These are phyloP conservation scores for Patella vulgata DNA, from an alignment of 1,140 invertebrate genomes.

Conservation along the genomic window DNA sequence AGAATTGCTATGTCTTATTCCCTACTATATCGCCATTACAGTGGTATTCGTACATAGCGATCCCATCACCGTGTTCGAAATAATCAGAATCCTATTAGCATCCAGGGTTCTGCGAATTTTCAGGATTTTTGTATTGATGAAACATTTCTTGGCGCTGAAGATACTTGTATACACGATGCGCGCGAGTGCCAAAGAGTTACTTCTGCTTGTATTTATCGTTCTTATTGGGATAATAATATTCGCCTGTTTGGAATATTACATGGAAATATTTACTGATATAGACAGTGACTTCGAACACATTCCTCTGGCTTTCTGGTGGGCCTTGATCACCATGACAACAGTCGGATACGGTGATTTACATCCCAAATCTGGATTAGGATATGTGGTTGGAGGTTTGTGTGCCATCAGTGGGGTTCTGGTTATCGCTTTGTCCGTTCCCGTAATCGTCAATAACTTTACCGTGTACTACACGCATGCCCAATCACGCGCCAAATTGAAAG, in stretches of 20 bases:
- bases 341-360: conserved; percentile 58
- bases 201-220: conserved; percentile 46
- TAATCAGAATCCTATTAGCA: conserved; percentile 39
- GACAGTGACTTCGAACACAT: conserved; percentile 74
- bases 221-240: conserved; percentile 50
- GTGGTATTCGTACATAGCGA: conserved; percentile 61
- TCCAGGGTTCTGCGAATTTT: conserved; percentile 44
- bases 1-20: conserved; percentile 46
- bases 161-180: conserved; percentile 50
- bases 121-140: conserved; percentile 48
- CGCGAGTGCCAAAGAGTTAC: conserved; percentile 48
- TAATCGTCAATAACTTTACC: conserved; percentile 60
- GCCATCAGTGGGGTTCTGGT: conserved; percentile 55
- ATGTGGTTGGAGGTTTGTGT: conserved; percentile 53
- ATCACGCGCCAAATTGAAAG: conserved; percentile 41
- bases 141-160: conserved; percentile 48
- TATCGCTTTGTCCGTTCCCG: conserved; percentile 57
- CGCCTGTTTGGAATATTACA: conserved; percentile 51
- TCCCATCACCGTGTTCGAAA: conserved; percentile 32
- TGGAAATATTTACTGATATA: conserved; percentile 34
- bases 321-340: conserved; percentile 60
- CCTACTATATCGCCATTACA: conserved; percentile 46
- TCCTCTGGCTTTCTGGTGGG: conserved; percentile 62
- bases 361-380: conserved; percentile 47
- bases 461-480: conserved; percentile 53